phyloP scores from a whole-genome alignment of 2,888 invertebrate genomes.

The Drosophila pseudotakahashii region DNA sequence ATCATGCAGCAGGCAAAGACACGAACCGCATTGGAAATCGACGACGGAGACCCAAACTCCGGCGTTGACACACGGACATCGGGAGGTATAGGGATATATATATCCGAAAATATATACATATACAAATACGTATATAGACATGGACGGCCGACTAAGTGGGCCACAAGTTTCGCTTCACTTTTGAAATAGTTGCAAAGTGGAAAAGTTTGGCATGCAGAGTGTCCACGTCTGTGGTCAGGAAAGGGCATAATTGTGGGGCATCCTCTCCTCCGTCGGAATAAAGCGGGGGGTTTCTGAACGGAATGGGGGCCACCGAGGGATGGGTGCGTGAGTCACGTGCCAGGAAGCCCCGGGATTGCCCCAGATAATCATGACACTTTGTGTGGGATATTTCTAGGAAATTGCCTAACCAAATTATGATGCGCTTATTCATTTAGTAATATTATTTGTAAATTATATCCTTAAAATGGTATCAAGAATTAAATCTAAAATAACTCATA shows the following conservation, averaged over 20 bases:
- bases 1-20: conserved; percentile 72
- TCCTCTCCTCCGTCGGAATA: conserved; percentile 26
- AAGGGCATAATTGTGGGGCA: conserved; percentile 45
- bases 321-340: conserved; percentile 31
- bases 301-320: not conserved
- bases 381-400: not conserved
- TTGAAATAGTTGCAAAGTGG: conserved; percentile 79
- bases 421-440: not conserved
- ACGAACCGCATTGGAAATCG: conserved; percentile 75
- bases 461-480: too few relatives aligned
- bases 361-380: conserved; percentile 9
- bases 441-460: too few relatives aligned
- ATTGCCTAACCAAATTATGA: not conserved
- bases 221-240: conserved; percentile 53
- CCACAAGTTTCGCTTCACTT: conserved; percentile 72
- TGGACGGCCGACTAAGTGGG: conserved; percentile 39
- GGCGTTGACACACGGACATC: conserved; percentile 39
- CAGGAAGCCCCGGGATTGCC: conserved; percentile 3
- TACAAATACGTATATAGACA: conserved; percentile 38
- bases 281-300: not conserved
- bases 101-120: conserved; percentile 32
- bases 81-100: conserved; percentile 23
- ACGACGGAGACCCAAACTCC: conserved; percentile 30
- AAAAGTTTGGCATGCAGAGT: conserved; percentile 74
- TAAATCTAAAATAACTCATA: too few relatives aligned